phyloP scores from a whole-genome alignment of 1,140 invertebrate species.

The Drosophila jambulina region DNA sequence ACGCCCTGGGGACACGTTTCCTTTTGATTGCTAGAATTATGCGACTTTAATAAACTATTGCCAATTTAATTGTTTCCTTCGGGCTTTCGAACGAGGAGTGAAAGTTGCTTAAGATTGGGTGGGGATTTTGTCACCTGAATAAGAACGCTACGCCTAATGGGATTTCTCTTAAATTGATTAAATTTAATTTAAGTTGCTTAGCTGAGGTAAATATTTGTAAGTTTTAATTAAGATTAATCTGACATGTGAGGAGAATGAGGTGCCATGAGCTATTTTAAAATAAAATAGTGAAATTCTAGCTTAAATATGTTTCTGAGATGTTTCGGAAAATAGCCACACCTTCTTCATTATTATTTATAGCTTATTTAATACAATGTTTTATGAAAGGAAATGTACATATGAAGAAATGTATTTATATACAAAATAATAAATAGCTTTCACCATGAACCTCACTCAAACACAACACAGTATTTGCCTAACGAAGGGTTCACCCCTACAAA shows the following conservation, averaged over 20 bases:
- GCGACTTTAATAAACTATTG: slow-evolving; percentile 24
- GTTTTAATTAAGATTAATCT: slow-evolving; percentile 19
- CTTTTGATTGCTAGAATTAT: slow-evolving; percentile 6
- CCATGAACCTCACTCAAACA: neutral
- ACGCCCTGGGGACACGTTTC: slow-evolving; percentile 14
- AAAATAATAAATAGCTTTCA: neutral
- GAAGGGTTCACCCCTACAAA: slow-evolving; percentile 13
- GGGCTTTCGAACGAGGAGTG: neutral
- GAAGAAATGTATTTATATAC: neutral
- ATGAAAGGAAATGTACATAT: neutral
- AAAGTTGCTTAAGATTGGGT: neutral
- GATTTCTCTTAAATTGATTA: neutral
- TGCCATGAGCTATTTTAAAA: neutral
- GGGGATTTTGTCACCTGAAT: neutral
- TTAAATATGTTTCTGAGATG: neutral
- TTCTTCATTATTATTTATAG: neutral
- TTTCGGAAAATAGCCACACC: neutral
- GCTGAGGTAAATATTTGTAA: neutral
- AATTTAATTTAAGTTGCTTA: neutral
- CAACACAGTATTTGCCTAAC: neutral
- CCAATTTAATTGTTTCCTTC: slow-evolving; percentile 16
- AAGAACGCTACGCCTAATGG: neutral
- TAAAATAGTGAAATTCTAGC: neutral
- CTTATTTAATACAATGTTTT: neutral
- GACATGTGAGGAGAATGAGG: neutral